These are phyloP conservation scores for Grantiella picta DNA, from an alignment of 2,113 vertebrate genomes.

Conservation along the genomic window DNA sequence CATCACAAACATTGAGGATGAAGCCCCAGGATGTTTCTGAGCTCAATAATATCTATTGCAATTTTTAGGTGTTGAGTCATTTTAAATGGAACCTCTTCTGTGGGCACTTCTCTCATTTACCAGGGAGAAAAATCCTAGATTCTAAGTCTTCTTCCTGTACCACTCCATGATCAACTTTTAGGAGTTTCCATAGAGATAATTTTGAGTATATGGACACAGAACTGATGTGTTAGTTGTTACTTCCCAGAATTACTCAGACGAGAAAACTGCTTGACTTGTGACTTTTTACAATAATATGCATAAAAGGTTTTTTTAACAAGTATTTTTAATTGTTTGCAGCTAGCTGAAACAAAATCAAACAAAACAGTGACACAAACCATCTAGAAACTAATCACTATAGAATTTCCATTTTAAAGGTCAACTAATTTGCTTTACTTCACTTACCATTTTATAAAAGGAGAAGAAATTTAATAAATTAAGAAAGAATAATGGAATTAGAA, in stretches of 20 bases:
- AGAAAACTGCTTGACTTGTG: background rate
- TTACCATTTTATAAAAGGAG: background rate
- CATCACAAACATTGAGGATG: background rate
- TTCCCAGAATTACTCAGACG: background rate
- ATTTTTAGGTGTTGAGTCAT: background rate
- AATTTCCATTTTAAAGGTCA: slow-evolving; percentile 8
- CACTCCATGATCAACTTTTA: background rate
- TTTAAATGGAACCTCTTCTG: background rate
- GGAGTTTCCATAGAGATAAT: background rate
- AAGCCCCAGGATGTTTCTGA: background rate
- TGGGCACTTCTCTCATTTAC: background rate
- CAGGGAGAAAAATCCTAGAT: background rate
- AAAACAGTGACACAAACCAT: background rate
- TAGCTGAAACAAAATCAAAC: background rate
- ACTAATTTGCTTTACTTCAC: background rate
- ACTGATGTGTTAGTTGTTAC: background rate
- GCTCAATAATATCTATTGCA: background rate
- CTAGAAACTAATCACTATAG: background rate
- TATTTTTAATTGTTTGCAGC: background rate
- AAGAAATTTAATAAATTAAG: background rate
- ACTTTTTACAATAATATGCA: background rate
- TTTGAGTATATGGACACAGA: background rate
- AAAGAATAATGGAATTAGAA: background rate
- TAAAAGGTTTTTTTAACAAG: fast-evolving
- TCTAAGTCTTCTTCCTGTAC: background rate